A percentile compares a stretch with the other conserved stretches of the same genome.
Conservation (phyloP, 2,888 invertebrate species). For the Carterocephalus palaemon region DNA sequence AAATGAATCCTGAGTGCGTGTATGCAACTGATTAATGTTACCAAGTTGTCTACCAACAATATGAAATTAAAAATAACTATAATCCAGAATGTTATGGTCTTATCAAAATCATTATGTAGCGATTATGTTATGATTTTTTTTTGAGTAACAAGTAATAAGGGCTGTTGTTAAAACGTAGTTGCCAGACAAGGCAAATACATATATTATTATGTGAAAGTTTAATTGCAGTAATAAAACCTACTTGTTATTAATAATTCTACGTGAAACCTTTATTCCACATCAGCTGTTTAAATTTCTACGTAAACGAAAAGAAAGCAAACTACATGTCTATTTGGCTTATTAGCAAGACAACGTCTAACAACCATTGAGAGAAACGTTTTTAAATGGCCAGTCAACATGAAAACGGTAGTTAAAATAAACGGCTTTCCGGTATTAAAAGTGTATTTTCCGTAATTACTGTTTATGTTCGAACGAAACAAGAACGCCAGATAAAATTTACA, state of each 20-base stretch:
- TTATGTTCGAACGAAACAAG: not conserved
- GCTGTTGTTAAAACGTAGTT: too few relatives aligned
- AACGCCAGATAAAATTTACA: not conserved
- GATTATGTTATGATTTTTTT: too few relatives aligned
- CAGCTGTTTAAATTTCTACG: conserved; percentile 6
- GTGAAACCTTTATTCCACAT: conserved; percentile 1
- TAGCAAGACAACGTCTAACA: conserved; percentile 10
- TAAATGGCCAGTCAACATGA: conserved; percentile 8
- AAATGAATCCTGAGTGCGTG: too few relatives aligned
- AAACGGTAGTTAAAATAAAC: conserved; percentile 15
- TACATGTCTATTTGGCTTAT: not conserved
- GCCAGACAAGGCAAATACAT: too few relatives aligned
- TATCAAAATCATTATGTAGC: too few relatives aligned
- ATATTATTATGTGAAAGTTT: too few relatives aligned
- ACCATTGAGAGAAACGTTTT: conserved; percentile 16
- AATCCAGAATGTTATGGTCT: too few relatives aligned
- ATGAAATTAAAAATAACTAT: too few relatives aligned
- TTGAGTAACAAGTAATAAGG: too few relatives aligned
- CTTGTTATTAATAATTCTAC: not conserved
- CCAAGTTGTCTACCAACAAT: too few relatives aligned
- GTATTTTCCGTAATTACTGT: conserved; percentile 14
- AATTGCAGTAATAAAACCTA: not conserved
- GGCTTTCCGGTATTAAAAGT: conserved; percentile 8
- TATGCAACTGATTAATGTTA: too few relatives aligned
- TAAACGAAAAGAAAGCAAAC: not conserved